Base-by-base conservation (phyloP, 2,888 invertebrate genomes). In the Tachina lurida region DNA sequence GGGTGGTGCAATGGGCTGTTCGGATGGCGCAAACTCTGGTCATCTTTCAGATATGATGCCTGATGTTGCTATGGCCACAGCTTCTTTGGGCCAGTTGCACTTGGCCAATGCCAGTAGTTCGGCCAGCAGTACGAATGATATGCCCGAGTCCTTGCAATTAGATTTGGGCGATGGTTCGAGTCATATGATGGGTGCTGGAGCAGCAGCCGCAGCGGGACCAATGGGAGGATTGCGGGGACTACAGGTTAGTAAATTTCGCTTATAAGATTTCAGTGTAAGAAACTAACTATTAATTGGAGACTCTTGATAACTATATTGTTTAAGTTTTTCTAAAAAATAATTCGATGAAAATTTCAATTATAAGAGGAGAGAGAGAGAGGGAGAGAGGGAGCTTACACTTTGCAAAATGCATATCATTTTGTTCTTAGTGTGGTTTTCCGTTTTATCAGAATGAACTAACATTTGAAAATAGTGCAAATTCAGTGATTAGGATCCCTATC, bases 1-100 rank as follows among this genome's bases (percentile, higher is more conserved):
- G n/a, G 89, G 89, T 58, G 89, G 87, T 88, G 90, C 89, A 91
- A 94, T 94, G 62, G 95, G 95, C 89, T 95, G 89, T 56, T 94
- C 96, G 91, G 95, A 89, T 49, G 94, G 94, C 22, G 87, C 86
- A 91, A 94, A 94, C 54, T 95, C 95, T 89, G 95, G 97, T 89
- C 95, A 96, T 89, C 93, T 96, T 86, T 95, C 96, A 31, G 97
- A 97, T 87, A 95, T 96, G 89, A 97, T 98, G 95, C 98, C 98
- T 0, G 98, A 98, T 93, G 97, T 98, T 89, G 97, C 97, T 17
- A 97, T 97, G 97, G 97, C 97, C 89, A 97, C 95, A 79, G 96
- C 95, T 87, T 96, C 95, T 87, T 94, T 94, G 90, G 96, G 94
- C 9, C 96, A 94, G 92, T 94, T 95, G 90, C 95, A 95, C 92